phyloP scores from a whole-genome alignment of 2,888 invertebrate genomes.

The Cataglyphis albicans region DNA sequence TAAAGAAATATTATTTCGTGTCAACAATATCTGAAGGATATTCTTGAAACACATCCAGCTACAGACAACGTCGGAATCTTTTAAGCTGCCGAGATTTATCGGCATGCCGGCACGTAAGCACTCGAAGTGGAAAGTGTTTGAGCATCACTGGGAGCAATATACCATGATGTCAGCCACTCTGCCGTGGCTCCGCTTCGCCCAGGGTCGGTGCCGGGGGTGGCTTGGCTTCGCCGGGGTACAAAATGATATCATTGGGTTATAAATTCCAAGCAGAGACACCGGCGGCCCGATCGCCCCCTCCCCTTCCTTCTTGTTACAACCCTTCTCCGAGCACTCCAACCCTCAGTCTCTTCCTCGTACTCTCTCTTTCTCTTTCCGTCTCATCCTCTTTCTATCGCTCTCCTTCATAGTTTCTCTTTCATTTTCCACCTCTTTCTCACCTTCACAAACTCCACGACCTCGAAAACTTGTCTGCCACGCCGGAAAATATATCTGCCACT shows the following conservation, averaged over 20 bases:
- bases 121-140: slow-evolving; percentile 80
- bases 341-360: slow-evolving; percentile 88
- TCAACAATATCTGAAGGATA: neutral
- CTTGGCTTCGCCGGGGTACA: slow-evolving; percentile 84
- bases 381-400: slow-evolving; percentile 84
- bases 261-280: slow-evolving; percentile 85
- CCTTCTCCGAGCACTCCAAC: slow-evolving; percentile 76
- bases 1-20: neutral
- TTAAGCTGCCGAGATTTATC: slow-evolving; percentile 71
- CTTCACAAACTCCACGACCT: slow-evolving; percentile 59
- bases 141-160: slow-evolving; percentile 85
- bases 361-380: slow-evolving; percentile 88
- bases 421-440: slow-evolving; percentile 58
- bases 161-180: slow-evolving; percentile 84
- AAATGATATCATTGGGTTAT: slow-evolving; percentile 86
- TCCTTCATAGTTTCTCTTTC: slow-evolving; percentile 65
- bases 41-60: slow-evolving; percentile 20
- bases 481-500: slow-evolving; percentile 80
- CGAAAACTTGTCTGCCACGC: slow-evolving; percentile 74
- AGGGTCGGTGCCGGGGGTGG: slow-evolving; percentile 80
- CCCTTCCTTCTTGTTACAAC: slow-evolving; percentile 79
- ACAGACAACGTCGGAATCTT: slow-evolving; percentile 50
- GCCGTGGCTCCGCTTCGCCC: slow-evolving; percentile 77
- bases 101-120: slow-evolving; percentile 59
- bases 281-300: slow-evolving; percentile 81